Conservation (phyloP, 1,140 invertebrate genomes). For the Homalodisca vitripennis region DNA sequence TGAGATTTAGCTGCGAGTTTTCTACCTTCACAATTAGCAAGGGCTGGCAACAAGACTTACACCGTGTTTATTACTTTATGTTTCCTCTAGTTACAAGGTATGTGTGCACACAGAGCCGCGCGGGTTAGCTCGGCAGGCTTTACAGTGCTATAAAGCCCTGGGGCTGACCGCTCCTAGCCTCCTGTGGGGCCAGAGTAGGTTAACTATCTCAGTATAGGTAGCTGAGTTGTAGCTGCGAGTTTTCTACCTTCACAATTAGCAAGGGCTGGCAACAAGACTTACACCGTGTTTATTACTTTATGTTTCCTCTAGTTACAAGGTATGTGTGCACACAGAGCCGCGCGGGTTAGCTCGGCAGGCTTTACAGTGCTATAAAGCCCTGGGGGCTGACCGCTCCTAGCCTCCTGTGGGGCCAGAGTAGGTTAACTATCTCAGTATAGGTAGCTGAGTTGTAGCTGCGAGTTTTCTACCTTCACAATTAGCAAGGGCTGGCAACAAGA, state of each 20-base stretch:
- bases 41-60: conserved; percentile 2
- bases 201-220: too few relatives aligned
- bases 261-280: too few relatives aligned
- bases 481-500: neutral
- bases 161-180: neutral
- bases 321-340: neutral
- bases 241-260: too few relatives aligned
- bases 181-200: neutral
- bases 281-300: conserved; percentile 13
- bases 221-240: too few relatives aligned
- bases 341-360: too few relatives aligned
- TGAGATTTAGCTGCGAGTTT: too few relatives aligned
- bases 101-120: too few relatives aligned
- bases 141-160: neutral
- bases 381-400: too few relatives aligned
- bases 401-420: too few relatives aligned
- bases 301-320: neutral
- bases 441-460: too few relatives aligned
- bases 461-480: conserved; percentile 1
- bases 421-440: too few relatives aligned
- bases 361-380: conserved; percentile 2
- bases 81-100: neutral
- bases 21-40: conserved; percentile 1
- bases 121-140: neutral
- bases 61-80: conserved; percentile 13